A percentile compares a stretch with the other conserved stretches of the same genome.
Evolutionary conservation across 2,797 vertebrate species (phyloP).

Genomic region (Oreochromis mossambicus): DNA sequence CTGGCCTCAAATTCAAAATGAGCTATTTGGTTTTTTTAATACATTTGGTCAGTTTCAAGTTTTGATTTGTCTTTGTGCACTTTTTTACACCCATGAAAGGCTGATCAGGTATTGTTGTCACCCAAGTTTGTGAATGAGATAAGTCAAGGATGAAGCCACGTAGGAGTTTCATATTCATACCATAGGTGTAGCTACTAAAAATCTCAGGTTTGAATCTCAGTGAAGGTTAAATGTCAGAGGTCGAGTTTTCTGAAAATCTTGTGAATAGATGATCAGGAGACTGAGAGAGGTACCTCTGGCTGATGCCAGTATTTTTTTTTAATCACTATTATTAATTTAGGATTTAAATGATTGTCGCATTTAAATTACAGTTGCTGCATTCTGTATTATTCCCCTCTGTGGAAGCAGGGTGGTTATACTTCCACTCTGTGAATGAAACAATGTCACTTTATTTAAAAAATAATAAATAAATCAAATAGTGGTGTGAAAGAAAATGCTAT

Average conservation of each 20-base stretch:
- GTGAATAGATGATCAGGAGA: background rate
- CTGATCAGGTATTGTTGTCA: background rate
- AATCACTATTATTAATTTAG: background rate
- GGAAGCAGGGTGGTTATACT: background rate
- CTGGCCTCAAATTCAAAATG: background rate
- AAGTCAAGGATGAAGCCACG: background rate
- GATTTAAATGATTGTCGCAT: background rate
- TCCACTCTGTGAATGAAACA: constrained; percentile 21
- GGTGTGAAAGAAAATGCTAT: background rate
- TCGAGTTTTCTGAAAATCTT: background rate
- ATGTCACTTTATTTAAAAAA: constrained; percentile 8
- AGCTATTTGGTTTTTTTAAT: background rate
- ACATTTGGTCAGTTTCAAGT: background rate
- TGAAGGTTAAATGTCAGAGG: background rate
- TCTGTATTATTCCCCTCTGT: accelerated
- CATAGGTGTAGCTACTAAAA: background rate
- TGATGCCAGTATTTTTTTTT: background rate
- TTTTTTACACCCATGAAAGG: background rate
- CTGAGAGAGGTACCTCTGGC: background rate
- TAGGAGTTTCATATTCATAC: background rate
- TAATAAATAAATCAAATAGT: background rate
- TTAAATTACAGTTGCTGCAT: background rate
- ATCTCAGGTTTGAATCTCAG: background rate
- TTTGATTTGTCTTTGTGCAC: background rate
- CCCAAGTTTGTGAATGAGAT: background rate